Base-by-base conservation (phyloP, 2,888 invertebrate genomes). In the Lycia hirtaria region DNA sequence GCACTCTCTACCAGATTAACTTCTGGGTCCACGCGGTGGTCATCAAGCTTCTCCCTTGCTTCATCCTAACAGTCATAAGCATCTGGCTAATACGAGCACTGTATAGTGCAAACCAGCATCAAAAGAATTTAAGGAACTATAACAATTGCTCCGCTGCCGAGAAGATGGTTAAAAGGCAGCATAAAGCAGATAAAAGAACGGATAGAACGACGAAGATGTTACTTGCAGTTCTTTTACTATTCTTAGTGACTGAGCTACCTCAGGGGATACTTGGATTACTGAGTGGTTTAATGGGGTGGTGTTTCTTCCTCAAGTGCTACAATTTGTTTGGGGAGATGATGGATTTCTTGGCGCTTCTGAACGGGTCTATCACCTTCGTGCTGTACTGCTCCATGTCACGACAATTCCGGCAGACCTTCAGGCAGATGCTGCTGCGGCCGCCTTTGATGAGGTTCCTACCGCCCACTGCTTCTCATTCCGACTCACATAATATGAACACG, bases 311-410 rank as follows among this genome's bases (percentile, higher is more conserved):
- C 48, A 93, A 94, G 26, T 97, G 97, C 82, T 98, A 98, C 86
- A 93, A 94, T 64, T 92, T 95, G 40, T 95, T 96, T 62, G 97
- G 97, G 0, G 98, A 98, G 78, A 80, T 98, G 52, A 96, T 98
- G 95, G 98, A 98, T 86, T 95, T 97, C 59, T 85, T 98, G 75
- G 98, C 98, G 0, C 93, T 98, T 56, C 89, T 97, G 70, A 98
- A 98, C 84, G 97, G 98, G 6, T 96, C 97, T 0, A 96, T 98
- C 56, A 98, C 98, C 85, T 98, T 98, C 78, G 96, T 98, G 51
- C 93, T 98, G 37, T 98, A 98, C 82, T 98, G 98, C 76, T 94
- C 96, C 49, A 98, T 98, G 98, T 98, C 97, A 61, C 94, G 96
- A 62, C 98, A 98, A 93, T 98, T 98, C 83, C 93, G 98, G 12